Conservation (phyloP, 2,113 vertebrate species). For the Oncorhynchus kisutch region DNA sequence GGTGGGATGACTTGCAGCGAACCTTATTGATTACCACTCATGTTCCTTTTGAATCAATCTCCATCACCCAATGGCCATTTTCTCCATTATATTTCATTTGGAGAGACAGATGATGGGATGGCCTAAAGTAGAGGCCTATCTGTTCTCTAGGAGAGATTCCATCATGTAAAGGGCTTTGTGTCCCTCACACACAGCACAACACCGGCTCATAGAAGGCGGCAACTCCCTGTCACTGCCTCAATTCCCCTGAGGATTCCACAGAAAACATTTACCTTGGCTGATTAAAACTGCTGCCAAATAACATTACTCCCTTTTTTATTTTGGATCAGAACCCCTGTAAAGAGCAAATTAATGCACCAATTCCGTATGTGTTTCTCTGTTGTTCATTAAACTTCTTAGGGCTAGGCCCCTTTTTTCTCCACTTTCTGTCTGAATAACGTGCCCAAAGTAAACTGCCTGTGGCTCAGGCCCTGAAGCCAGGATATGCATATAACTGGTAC, state of each 20-base stretch:
- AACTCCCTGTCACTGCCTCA: constrained; percentile 41
- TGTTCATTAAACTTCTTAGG: no score
- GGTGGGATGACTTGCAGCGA: constrained; percentile 39
- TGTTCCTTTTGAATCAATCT: constrained; percentile 71
- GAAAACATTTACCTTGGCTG: constrained; percentile 61
- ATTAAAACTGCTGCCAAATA: constrained; percentile 50
- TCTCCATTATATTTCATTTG: constrained; percentile 59
- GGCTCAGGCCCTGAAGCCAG: no score
- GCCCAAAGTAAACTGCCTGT: no score
- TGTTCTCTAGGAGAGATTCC: constrained; percentile 37
- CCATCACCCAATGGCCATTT: constrained; percentile 65
- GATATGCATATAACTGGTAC: no score
- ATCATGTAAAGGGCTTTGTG: constrained; percentile 51
- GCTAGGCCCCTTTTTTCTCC: no score
- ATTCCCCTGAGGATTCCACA: constrained; percentile 32
- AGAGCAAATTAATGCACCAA: no score
- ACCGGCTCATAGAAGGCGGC: constrained; percentile 47
- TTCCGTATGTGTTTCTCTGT: no score
- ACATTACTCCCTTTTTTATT: constrained; percentile 22
- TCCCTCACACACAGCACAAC: constrained; percentile 12
- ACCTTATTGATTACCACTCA: constrained; percentile 67
- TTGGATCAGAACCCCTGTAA: not conserved
- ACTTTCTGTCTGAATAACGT: no score
- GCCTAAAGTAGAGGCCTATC: constrained; percentile 25
- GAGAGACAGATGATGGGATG: constrained; percentile 52